Percentiles rank a stretch among this genome's conserved stretches.
Conservation (phyloP, 2,113 vertebrate genomes). For the Cryptomyrus ogoouensis region DNA sequence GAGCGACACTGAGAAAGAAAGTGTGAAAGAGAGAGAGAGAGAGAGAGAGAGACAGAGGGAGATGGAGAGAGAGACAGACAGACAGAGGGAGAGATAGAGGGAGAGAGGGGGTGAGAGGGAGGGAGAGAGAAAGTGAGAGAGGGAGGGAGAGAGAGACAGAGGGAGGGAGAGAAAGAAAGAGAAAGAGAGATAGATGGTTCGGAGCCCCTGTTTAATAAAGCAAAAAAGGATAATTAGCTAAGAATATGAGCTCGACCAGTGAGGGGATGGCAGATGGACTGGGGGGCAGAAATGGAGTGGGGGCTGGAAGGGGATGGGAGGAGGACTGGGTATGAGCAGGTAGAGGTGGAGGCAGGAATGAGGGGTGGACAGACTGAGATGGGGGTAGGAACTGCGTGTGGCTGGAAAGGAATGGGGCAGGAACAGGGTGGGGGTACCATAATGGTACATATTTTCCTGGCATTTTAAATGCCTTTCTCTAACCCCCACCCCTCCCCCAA, state of each 20-base stretch:
- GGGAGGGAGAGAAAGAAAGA: neutral
- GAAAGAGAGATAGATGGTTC: neutral
- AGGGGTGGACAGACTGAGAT: neutral
- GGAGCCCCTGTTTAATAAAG: slow-evolving; percentile 3
- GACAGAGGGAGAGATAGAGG: neutral
- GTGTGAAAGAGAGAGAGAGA: neutral
- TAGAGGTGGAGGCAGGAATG: neutral
- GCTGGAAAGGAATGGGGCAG: neutral
- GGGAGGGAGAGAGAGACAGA: neutral
- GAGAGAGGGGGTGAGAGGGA: neutral
- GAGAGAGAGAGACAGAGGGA: neutral
- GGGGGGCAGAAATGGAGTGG: neutral
- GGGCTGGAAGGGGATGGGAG: neutral
- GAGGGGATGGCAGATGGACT: neutral
- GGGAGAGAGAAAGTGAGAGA: neutral
- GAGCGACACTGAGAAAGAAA: neutral
- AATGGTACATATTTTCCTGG: slow-evolving; percentile 13
- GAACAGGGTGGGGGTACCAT: neutral
- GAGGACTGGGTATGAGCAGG: no score
- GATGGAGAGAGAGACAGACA: neutral
- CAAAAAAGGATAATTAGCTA: slow-evolving; percentile 21
- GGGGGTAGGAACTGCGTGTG: neutral
- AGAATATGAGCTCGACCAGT: neutral
- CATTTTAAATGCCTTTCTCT: slow-evolving; percentile 12
- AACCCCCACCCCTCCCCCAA: neutral